A percentile compares a stretch with the other conserved stretches of the same genome.
phyloP scores from a whole-genome alignment of 1,140 invertebrate genomes.

The Danaus melanippus region DNA sequence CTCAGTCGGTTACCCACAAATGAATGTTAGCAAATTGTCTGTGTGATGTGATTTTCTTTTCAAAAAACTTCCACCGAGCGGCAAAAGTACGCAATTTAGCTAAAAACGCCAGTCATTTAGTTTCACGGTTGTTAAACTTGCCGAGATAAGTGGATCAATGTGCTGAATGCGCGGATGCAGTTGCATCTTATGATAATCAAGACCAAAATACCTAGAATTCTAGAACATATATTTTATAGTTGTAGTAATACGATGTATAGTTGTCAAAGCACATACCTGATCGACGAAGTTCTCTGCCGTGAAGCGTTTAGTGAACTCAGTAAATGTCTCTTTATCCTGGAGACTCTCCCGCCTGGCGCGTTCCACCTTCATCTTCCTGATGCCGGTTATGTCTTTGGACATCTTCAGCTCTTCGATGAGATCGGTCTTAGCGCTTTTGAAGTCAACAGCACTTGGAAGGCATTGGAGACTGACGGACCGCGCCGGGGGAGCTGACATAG shows the following conservation, averaged over 20 bases:
- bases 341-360: conserved; percentile 85
- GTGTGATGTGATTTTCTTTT: conserved; percentile 6
- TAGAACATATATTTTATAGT: neutral
- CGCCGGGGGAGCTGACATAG: conserved; percentile 81
- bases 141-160: conserved; percentile 45
- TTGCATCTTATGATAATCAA: conserved; percentile 15
- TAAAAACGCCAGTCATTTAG: conserved; percentile 38
- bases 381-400: conserved; percentile 91
- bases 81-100: conserved; percentile 30
- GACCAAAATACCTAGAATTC: neutral
- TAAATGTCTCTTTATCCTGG: conserved; percentile 84
- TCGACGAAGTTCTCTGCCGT: conserved; percentile 91
- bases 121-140: conserved; percentile 47
- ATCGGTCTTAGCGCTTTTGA: conserved; percentile 84
- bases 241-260: neutral
- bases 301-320: conserved; percentile 87
- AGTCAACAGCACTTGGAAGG: conserved; percentile 77
- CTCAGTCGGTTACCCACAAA: too few species aligned
- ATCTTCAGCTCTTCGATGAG: conserved; percentile 91
- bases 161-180: conserved; percentile 42
- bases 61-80: conserved; percentile 20
- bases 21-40: too few species aligned
- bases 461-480: conserved; percentile 81
- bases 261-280: conserved; percentile 76
- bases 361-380: conserved; percentile 92